These are phyloP conservation scores for Cotesia chilonis DNA, from an alignment of 1,140 invertebrate species.

Conservation along the genomic window DNA sequence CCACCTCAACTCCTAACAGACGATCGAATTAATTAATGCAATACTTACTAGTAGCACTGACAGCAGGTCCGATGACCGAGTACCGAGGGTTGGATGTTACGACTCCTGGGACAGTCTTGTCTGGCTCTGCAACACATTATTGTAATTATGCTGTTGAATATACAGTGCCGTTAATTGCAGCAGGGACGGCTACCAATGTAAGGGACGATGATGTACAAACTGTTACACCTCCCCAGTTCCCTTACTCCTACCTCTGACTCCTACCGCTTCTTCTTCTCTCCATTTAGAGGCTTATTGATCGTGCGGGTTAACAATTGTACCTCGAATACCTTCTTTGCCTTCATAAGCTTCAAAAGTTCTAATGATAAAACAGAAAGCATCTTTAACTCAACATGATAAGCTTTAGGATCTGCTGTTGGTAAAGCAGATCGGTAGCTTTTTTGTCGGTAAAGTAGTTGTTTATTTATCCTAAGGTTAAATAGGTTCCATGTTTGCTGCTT, in stretches of 20 bases:
- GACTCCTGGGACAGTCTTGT: conserved; percentile 63
- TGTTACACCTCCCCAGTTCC: background rate
- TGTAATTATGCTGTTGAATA: conserved; percentile 64
- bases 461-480: no score
- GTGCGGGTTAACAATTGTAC: no score
- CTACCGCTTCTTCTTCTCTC: no score
- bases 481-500: no score
- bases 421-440: fast-evolving
- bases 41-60: conserved; percentile 68
- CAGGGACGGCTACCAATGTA: conserved; percentile 48
- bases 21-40: background rate
- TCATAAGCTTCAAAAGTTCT: no score
- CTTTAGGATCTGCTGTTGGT: no score
- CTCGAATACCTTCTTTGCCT: no score
- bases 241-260: no score
- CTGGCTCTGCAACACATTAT: conserved; percentile 66
- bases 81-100: conserved; percentile 62
- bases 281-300: no score
- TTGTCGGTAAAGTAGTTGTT: no score
- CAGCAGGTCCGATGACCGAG: conserved; percentile 66
- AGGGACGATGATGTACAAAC: conserved; percentile 24
- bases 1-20: background rate
- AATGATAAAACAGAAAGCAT: no score
- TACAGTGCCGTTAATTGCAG: conserved; percentile 64
- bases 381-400: no score